phyloP scores from a whole-genome alignment of 2,888 invertebrate genomes.

The Siphlonurus alternatus region DNA sequence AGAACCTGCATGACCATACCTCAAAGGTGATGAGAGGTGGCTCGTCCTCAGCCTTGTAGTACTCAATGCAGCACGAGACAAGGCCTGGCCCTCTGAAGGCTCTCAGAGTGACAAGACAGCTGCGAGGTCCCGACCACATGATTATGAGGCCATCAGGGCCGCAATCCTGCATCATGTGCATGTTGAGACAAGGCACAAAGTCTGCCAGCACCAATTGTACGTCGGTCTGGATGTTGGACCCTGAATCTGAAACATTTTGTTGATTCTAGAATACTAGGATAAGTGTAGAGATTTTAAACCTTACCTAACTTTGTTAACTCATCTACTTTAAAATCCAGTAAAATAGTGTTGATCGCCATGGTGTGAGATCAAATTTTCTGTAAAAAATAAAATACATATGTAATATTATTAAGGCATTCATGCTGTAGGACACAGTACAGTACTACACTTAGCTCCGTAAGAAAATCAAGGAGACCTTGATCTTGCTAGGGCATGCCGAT shows the following conservation, averaged over 20 bases:
- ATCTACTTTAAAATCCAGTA: conserved; percentile 64
- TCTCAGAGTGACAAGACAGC: conserved; percentile 43
- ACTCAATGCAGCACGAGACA: conserved; percentile 67
- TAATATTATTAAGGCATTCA: no score
- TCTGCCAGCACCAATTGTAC: neutral
- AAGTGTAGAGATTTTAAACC: neutral
- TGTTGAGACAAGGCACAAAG: neutral
- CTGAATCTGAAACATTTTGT: neutral
- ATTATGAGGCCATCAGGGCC: neutral
- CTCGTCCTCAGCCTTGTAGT: conserved; percentile 56
- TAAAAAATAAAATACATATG: neutral
- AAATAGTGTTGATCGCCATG: conserved; percentile 65
- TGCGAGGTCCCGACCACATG: neutral
- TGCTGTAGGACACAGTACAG: no score
- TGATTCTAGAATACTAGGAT: neutral
- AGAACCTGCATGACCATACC: conserved; percentile 36
- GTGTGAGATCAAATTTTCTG: neutral
- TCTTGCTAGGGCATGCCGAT: no score
- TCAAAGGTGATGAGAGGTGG: conserved; percentile 56
- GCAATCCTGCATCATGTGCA: conserved; percentile 3
- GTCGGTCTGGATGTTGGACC: conserved; percentile 1
- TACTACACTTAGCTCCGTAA: no score
- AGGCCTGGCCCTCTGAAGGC: conserved; percentile 54
- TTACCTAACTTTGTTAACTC: conserved; percentile 29
- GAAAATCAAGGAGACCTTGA: no score